Base-by-base conservation (phyloP, 2,113 vertebrate species). In the Phylloscopus trochiloides region DNA sequence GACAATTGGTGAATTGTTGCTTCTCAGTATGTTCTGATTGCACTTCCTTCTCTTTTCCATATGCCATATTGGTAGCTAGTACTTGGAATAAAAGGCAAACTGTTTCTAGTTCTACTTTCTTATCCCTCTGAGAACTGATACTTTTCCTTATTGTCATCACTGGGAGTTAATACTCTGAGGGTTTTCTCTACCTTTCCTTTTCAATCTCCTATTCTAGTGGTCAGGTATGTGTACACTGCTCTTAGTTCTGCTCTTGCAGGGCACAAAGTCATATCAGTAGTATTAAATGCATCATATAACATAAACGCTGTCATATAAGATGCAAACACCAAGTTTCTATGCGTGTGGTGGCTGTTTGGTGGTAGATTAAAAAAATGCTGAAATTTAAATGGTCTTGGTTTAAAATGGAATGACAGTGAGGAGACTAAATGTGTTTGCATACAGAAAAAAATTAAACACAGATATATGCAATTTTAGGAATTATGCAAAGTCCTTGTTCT, bases 151-250 rank as follows among this genome's bases (percentile, higher is more conserved):
- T 20, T 40, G 6, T 36, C 19, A 24, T 58, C 8, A 36, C 5
- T 34, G 4, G 22, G 5, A 82, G 3, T 16, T 14, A 47, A 66
- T n/a, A 59, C 32, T 61, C 17, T 13, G 12, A 29, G 0, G 0
- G 3, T 74, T 74, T 50, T 52, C 57, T 9, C 10, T 8, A 29
- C 4, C 8, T 70, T 88, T 81, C 45, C 18, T 72, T 77, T 90
- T 68, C 31, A 54, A 0, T 73, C 25, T 66, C 10, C 3, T 57
- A 1, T 47, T 85, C 20, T 65, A 48, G 7, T 65, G 9, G 12
- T 57, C 29, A 83, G 18, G 10, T 16, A 34, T 34, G 9, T 66
- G 14, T 25, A 29, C 34, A 32, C 1, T 36, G 17, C 31, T 83
- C 38, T 72, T 66, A 42, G 31, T 50, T 52, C 9, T 82, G 10